These are phyloP conservation scores for Eupithecia abbreviata DNA, from an alignment of 2,888 invertebrate genomes.

Conservation along the genomic window DNA sequence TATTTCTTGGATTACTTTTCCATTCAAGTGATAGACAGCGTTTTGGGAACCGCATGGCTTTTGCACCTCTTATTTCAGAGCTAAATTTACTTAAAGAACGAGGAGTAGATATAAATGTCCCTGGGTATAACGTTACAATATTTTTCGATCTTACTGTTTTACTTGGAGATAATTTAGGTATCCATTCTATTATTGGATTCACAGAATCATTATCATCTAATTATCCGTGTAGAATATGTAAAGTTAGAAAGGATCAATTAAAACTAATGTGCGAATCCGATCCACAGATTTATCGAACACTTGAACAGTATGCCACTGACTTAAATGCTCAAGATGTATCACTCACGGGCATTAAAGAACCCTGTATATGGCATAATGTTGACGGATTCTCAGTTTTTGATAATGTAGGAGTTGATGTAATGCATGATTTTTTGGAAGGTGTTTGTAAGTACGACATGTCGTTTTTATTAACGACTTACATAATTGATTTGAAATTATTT, in stretches of 20 bases:
- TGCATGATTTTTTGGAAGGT: not conserved
- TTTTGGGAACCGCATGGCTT: not conserved
- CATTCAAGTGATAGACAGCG: not conserved
- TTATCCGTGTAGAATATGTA: not conserved
- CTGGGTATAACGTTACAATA: not conserved
- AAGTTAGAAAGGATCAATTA: not conserved
- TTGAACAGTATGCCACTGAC: too few relatives aligned
- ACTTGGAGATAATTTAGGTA: not conserved
- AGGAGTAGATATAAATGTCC: not conserved
- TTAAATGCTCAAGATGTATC: not conserved
- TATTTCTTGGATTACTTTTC: not conserved
- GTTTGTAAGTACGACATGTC: not conserved
- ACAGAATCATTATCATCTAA: not conserved
- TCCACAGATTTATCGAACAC: not conserved
- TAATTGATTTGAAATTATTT: not conserved
- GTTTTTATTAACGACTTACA: too few relatives aligned
- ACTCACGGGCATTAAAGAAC: not conserved
- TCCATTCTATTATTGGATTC: not conserved
- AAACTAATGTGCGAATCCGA: not conserved
- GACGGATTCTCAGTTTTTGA: not conserved
- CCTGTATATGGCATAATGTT: not conserved
- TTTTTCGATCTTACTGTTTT: not conserved
- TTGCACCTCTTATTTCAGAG: not conserved
- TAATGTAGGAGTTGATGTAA: not conserved
- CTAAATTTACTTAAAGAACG: not conserved